Base-by-base conservation (phyloP, 2,888 invertebrate species). In the Drosophila barbarae region DNA sequence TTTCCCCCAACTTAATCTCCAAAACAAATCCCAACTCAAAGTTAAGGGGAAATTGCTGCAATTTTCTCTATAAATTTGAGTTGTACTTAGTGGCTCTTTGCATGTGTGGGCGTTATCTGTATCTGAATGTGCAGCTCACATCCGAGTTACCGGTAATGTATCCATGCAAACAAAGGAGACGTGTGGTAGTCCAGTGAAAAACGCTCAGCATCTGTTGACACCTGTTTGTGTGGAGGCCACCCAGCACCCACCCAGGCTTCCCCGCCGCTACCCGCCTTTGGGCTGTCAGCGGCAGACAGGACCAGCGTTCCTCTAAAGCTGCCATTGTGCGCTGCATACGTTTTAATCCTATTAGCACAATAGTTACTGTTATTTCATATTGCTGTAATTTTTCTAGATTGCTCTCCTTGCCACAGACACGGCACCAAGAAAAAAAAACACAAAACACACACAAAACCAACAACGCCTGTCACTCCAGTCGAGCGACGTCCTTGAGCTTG, bases 321-420 rank as follows among this genome's bases (percentile, higher is more conserved):
- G 38, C 23, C 49, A 44, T 54, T 47, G 59, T 64, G 18, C 46
- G 51, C 28, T 41, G 60, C 54, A 63, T 51, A 68, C 39, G 72
- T 63, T 77, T 75, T 74, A 77, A 77, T 77, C 75, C 75, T 70
- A 77, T 77, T 74, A 76, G 57, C 54, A 65, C 47, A 69, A 65
- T 78, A 71, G 70, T 76, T 73, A 61, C 61, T 63, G 60, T 69
- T 79, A 66, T 74, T 80, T 67, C 57, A 69, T 69, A 74, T 71
- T 69, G 77, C 50, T 44, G 56, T 51, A 49, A 71, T 71, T 77
- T 80, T 50, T 74, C 42, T 60, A 46, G 67, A 64, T 65, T 64
- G 65, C 56, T 64, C 68, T 49, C 61, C 66, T 42, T 42, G 65
- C 61, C 41, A 52, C 55, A 28, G 67, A 54, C 67, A 65, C 30